These are phyloP conservation scores for Auanema freiburgensis DNA, from an alignment of 2,888 invertebrate species.

Conservation along the genomic window DNA sequence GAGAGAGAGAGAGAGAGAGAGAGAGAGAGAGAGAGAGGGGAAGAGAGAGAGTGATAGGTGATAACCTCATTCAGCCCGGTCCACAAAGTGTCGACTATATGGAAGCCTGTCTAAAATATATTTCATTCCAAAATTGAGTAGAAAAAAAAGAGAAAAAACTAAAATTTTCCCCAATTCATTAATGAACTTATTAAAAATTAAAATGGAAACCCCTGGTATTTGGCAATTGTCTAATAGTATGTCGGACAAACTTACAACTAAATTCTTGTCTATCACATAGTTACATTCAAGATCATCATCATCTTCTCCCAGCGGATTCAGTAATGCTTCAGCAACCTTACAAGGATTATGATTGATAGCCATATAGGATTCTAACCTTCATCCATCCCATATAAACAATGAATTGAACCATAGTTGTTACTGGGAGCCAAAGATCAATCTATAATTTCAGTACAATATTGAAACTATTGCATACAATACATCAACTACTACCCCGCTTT, in stretches of 20 bases:
- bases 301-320: constrained; percentile 58
- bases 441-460: constrained; percentile 14
- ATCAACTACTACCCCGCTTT: constrained; percentile 27
- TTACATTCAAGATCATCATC: constrained; percentile 54
- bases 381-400: constrained; percentile 55
- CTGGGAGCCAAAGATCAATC: constrained; percentile 57
- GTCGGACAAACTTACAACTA: constrained; percentile 42
- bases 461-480: not conserved
- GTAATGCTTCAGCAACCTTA: constrained; percentile 58
- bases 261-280: constrained; percentile 60
- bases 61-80: not conserved
- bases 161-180: not conserved
- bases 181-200: not conserved
- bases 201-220: too few relatives aligned
- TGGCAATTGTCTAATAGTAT: too few relatives aligned
- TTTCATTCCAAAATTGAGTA: constrained; percentile 1
- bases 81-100: constrained; percentile 2
- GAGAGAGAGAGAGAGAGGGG: too few relatives aligned
- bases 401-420: constrained; percentile 56
- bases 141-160: not conserved
- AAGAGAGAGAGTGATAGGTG: not conserved
- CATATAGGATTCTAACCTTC: constrained; percentile 26
- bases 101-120: not conserved
- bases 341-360: constrained; percentile 6
- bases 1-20: too few relatives aligned